Conservation (phyloP, 1,140 invertebrate genomes). For the Drosophila tsacasi region DNA sequence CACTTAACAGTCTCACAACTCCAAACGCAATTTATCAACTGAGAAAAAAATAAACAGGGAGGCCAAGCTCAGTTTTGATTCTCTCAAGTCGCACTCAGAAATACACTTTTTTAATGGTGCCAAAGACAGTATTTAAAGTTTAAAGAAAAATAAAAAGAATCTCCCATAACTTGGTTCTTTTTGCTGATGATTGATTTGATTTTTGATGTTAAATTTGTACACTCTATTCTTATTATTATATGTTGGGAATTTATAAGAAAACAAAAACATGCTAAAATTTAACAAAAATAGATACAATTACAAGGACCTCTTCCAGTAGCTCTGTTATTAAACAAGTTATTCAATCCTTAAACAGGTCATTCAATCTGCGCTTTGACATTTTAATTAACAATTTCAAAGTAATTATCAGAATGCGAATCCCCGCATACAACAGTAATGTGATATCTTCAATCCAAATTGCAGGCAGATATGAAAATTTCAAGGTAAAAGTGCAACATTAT, state of each 20-base stretch:
- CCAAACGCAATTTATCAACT: constrained; percentile 55
- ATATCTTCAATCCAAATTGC: constrained; percentile 1
- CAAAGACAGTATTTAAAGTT: background rate
- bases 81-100: background rate
- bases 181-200: no score
- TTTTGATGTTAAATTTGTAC: no score
- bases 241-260: no score
- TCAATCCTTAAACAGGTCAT: background rate
- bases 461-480: background rate
- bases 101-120: background rate
- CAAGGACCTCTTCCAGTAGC: background rate
- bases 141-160: background rate
- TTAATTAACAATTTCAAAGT: background rate
- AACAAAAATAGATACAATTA: background rate
- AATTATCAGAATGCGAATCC: background rate
- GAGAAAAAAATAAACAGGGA: background rate
- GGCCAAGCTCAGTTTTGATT: background rate
- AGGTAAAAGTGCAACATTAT: constrained; percentile 10
- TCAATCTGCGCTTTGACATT: background rate
- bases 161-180: no score
- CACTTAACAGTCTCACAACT: constrained; percentile 55
- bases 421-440: background rate
- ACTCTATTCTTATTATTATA: no score
- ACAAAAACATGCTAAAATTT: background rate
- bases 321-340: background rate